phyloP scores from a whole-genome alignment of 2,888 invertebrate genomes.

The Leptinotarsa tumamoca region DNA sequence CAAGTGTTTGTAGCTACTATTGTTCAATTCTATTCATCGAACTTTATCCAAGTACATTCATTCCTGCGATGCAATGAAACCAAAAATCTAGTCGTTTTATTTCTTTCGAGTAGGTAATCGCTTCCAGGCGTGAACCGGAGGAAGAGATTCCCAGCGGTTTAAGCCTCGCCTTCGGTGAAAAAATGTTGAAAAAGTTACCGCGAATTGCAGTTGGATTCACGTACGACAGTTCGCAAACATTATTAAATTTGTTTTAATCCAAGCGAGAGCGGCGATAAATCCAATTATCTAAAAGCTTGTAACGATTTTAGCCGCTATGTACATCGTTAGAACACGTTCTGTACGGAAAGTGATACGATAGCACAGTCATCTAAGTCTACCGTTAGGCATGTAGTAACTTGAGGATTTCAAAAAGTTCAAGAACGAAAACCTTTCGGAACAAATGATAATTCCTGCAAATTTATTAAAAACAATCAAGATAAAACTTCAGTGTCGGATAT shows the following conservation, averaged over 20 bases:
- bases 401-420: no score
- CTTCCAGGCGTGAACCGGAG: neutral
- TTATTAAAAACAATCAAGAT: no score
- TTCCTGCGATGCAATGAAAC: neutral
- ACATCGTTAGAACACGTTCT: neutral
- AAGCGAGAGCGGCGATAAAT: conserved; percentile 19
- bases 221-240: conserved; percentile 17
- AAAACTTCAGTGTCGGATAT: no score
- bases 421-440: no score
- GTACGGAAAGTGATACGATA: neutral
- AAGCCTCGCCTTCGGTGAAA: neutral
- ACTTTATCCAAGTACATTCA: neutral
- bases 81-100: neutral
- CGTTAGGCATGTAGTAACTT: no score
- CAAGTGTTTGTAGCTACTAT: neutral
- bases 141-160: conserved; percentile 13
- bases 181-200: neutral
- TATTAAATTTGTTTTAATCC: conserved; percentile 25
- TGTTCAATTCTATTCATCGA: neutral
- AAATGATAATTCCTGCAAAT: no score
- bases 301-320: conserved; percentile 1
- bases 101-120: conserved; percentile 5
- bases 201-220: conserved; percentile 4
- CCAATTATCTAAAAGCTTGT: conserved; percentile 26
- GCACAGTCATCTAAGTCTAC: no score